Evolutionary conservation across 2,888 invertebrate species (phyloP).

Genomic region (Drosophila demipolita): DNA sequence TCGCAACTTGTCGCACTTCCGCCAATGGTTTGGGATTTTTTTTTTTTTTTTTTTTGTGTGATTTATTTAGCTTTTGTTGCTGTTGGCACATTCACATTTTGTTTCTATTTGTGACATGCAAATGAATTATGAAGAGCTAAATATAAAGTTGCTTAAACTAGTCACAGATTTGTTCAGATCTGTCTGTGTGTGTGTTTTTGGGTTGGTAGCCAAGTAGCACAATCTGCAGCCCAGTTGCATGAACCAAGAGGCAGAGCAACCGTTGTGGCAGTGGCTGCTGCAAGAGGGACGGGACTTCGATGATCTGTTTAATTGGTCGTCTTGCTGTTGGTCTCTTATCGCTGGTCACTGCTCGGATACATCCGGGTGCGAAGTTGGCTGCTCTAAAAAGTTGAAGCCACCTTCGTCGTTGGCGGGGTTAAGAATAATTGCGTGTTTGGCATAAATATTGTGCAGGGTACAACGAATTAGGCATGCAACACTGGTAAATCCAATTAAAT

Average conservation of each 20-base stretch:
- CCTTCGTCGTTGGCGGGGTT: conserved; percentile 3
- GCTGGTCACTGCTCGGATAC: conserved; percentile 24
- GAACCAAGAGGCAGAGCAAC: neutral
- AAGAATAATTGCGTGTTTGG: conserved; percentile 36
- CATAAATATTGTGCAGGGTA: conserved; percentile 21
- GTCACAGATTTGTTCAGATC: neutral
- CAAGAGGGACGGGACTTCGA: conserved; percentile 22
- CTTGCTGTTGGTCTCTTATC: conserved; percentile 50
- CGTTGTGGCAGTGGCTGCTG: neutral
- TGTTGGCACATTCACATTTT: neutral
- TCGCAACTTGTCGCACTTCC: conserved; percentile 9
- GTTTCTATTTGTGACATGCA: neutral
- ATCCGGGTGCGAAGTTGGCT: conserved; percentile 50
- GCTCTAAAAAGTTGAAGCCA: neutral
- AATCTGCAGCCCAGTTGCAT: neutral
- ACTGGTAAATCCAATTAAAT: conserved; percentile 71
- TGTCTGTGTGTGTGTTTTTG: neutral
- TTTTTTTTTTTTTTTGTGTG: neutral
- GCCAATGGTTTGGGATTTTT: neutral
- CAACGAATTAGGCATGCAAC: conserved; percentile 55
- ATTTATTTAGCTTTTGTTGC: neutral
- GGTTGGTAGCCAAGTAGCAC: neutral
- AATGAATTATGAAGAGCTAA: neutral
- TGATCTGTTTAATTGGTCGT: conserved; percentile 24
- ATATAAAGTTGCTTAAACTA: neutral